Base-by-base conservation (phyloP, 92 coral and sea anemone species). In the Siderastrea siderea region DNA sequence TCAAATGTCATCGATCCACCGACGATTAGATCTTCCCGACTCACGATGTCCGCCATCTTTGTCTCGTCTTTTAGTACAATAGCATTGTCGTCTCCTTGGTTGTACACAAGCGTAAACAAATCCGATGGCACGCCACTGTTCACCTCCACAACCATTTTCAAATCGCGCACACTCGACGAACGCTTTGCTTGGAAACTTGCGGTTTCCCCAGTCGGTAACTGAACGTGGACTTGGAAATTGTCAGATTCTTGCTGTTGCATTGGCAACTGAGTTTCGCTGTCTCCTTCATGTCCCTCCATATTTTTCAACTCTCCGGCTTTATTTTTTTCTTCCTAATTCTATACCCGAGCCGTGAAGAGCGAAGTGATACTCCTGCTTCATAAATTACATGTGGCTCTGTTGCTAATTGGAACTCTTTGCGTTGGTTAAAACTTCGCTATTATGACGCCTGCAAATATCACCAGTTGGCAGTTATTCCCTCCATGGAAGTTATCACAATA, bases 61-160 rank as follows among this genome's bases (percentile, higher is more conserved):
- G 69, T 71, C 77, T 90, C 87, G 38, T 90, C 90, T 26, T 58
- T 52, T 11, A 90, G 82, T n/a, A 60, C 70, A 11, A 69, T 75
- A 47, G 84, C 74, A 17, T 63, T 63, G 47, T 46, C 43, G 1
- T 78, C 60, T 26, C 47, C 82, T 62, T 52, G 71, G 9, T 70
- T 75, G 64, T 86, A 65, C 38, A 13, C 74, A 79, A 90, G 82
- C 12, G 87, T 77, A 70, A 85, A 87, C 55, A 89, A 78, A 71
- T 89, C 92, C 14, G 92, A 89, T 15, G 92, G 92, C 6, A 89
- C 87, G 0, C 92, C 92, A 52, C 92, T 77, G 6, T 76, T 78
- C 4, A 75, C 77, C 57, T 89, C 92, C 11, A 89, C 82, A 19
- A 77, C 70, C 19, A 68, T 89, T 66, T 89, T 89, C 48, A 89